These are phyloP conservation scores for Brachystomella parvula DNA, from an alignment of 1,140 invertebrate species.

Conservation along the genomic window DNA sequence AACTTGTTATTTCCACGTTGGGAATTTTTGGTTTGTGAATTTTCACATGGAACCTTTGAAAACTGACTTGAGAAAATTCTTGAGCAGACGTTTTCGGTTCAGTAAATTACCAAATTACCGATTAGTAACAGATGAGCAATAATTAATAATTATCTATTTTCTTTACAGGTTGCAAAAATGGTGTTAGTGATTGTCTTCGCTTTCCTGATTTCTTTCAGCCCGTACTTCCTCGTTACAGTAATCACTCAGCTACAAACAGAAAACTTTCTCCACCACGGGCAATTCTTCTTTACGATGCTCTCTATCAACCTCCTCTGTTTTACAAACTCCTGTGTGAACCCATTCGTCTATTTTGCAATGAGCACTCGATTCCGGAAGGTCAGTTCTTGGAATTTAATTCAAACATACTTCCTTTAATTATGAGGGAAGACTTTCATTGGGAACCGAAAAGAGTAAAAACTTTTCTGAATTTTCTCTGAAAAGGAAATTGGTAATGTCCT, in stretches of 20 bases:
- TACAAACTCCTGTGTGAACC: slow-evolving; percentile 48
- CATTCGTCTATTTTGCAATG: slow-evolving; percentile 48
- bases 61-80: no score
- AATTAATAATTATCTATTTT: no score
- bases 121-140: no score
- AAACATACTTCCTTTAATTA: neutral
- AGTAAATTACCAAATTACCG: no score
- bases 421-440: neutral
- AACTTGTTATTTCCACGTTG: no score
- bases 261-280: slow-evolving; percentile 43
- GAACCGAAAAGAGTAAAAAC: neutral
- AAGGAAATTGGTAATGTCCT: neutral
- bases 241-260: slow-evolving; percentile 43
- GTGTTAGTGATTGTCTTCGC: slow-evolving; percentile 33
- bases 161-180: slow-evolving; percentile 36
- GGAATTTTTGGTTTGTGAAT: no score
- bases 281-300: slow-evolving; percentile 49
- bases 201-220: slow-evolving; percentile 44
- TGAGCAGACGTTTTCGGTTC: no score
- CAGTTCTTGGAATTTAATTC: neutral
- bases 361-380: slow-evolving; percentile 44
- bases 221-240: slow-evolving; percentile 45
- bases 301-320: slow-evolving; percentile 47
- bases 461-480: neutral
- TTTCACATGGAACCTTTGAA: no score